These are phyloP conservation scores for Amblyraja radiata DNA, from an alignment of 2,797 vertebrate genomes.

Conservation along the genomic window DNA sequence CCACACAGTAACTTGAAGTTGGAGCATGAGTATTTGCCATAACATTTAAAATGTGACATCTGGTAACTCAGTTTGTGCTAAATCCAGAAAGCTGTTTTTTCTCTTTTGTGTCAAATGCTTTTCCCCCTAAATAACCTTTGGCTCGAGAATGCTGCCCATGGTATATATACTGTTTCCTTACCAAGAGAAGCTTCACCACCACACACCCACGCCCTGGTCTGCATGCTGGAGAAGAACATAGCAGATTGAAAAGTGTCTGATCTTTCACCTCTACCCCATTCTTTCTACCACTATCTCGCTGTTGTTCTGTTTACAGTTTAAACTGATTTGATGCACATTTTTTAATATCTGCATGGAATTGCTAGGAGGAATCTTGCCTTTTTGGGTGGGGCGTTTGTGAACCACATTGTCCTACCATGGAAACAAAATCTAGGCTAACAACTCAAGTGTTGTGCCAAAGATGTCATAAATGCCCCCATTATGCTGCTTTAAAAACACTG, in stretches of 20 bases:
- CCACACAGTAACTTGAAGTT: constrained; percentile 21
- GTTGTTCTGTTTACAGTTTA: not conserved
- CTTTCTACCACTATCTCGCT: not conserved
- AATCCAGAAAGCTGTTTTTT: not conserved
- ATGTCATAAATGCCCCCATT: not conserved
- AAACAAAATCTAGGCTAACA: not conserved
- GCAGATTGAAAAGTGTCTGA: not conserved
- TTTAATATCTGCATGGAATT: not conserved
- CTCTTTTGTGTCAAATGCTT: not conserved
- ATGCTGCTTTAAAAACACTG: not conserved
- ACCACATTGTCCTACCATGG: not conserved
- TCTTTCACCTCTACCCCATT: not conserved
- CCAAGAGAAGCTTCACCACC: not conserved
- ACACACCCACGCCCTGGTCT: no score
- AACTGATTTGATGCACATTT: not conserved
- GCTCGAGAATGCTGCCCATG: not conserved
- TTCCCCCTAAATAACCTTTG: not conserved
- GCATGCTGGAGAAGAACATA: not conserved
- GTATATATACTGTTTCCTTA: not conserved
- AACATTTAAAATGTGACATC: not conserved
- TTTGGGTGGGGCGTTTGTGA: not conserved
- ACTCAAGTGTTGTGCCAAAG: not conserved
- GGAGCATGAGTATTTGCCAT: not conserved
- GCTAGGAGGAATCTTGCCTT: not conserved
- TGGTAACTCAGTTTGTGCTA: not conserved